Percentiles rank a stretch among this genome's conserved stretches.
phyloP scores from a whole-genome alignment of 2,888 invertebrate species.

The Nowickia ferox region DNA sequence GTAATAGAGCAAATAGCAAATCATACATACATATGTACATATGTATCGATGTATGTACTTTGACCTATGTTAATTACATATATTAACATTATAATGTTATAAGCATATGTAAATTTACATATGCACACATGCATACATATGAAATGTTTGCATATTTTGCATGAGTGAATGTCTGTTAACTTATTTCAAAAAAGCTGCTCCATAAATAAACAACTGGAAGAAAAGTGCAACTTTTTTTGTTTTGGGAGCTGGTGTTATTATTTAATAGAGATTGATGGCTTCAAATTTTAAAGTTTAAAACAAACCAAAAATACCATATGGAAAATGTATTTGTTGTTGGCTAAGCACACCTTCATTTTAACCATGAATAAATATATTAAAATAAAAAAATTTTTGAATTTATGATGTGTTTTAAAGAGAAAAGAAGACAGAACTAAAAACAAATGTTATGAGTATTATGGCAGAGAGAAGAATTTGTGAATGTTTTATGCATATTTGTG shows the following conservation, averaged over 20 bases:
- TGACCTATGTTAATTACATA: no score
- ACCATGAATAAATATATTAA: no score
- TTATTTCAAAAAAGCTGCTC: constrained; percentile 38
- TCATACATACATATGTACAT: no score
- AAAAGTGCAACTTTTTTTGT: constrained; percentile 26
- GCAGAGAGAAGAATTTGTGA: constrained; percentile 1
- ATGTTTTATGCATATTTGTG: constrained; percentile 1
- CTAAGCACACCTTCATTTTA: no score
- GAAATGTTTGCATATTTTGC: no score
- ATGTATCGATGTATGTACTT: no score
- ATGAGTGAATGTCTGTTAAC: background rate
- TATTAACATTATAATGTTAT: no score
- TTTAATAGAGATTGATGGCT: constrained; percentile 14
- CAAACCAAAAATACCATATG: background rate
- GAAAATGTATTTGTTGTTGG: no score
- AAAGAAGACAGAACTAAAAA: constrained; percentile 17
- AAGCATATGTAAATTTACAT: no score
- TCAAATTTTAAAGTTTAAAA: no score
- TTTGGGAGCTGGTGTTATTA: background rate
- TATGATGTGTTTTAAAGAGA: constrained; percentile 32
- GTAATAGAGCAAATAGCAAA: no score
- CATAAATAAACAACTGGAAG: constrained; percentile 35
- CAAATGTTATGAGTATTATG: constrained; percentile 4
- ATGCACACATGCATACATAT: no score
- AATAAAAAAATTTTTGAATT: constrained; percentile 23